Evolutionary conservation across 2,113 vertebrate genomes (phyloP), one percentile per base, ranked within the genome.

Genomic region (Puma concolor): DNA sequence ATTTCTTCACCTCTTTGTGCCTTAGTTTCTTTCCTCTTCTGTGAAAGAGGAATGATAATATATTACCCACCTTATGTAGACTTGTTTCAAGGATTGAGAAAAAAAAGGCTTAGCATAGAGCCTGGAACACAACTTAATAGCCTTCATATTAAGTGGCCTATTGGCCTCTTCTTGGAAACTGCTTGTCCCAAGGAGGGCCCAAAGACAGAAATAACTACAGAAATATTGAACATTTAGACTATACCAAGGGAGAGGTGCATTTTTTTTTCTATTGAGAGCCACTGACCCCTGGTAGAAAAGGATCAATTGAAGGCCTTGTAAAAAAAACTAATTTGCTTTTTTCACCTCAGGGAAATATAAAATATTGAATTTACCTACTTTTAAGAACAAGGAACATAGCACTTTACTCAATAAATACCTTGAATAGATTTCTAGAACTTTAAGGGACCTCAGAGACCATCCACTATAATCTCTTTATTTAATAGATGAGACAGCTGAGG

Each of bases 351-450:
- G 94, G 88, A 93, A 96, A 97, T 97, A 96, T 41, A 96, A 98
- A 96, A 94, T 96, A 98, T 74, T 97, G 97, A 97, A 89, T 97
- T 96, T 97, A 88, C 17, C 57, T 97, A 94, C 97, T 97, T 97
- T 98, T 91, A 97, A 93, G 96, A 97, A 92, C 60, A 93, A 87
- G 81, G 54, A 86, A 96, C 86, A 96, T 63, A 96, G 52, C 71
- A 64, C 86, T 98, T 93, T 92, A 82, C 71, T 94, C 96, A 97
- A 91, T 97, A 97, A 97, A 97, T 95, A 95, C 36, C 60, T 81
- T 91, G 76, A 74, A 94, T 93, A 95, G 95, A 97, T 97, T 98
- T 97, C 88, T 97, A 82, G 88, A 92, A 91, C 93, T 97, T 94
- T 94, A 96, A 97, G 95, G 86, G 91, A 31, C 90, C 81, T 84